A percentile compares a stretch with the other conserved stretches of the same genome.
Evolutionary conservation across 2,888 invertebrate genomes (phyloP).

Genomic region (Conomelus anceps): DNA sequence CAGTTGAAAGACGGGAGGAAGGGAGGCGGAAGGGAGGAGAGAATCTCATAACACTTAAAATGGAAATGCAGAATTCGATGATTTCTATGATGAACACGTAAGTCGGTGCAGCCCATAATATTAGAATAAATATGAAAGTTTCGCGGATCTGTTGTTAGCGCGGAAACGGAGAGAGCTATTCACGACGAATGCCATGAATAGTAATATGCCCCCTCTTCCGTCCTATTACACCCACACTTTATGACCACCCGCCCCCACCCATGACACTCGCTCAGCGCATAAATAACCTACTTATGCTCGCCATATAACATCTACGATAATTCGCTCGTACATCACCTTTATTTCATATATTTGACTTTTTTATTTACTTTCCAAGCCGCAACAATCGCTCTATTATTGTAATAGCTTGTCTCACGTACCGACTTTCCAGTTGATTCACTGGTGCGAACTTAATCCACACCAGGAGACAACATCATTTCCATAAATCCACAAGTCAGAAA

Average conservation of each 20-base stretch:
- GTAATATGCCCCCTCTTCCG: neutral
- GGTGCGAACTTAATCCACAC: neutral
- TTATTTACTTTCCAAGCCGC: slow-evolving; percentile 2
- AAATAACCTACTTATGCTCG: slow-evolving; percentile 8
- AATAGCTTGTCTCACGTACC: neutral
- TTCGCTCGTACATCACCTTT: slow-evolving; percentile 9
- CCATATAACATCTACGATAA: slow-evolving; percentile 6
- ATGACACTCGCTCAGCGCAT: neutral
- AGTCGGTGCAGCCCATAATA: neutral
- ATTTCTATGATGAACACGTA: neutral
- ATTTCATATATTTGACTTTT: slow-evolving; percentile 12
- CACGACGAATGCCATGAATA: neutral
- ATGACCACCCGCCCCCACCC: neutral
- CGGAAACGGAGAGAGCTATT: neutral
- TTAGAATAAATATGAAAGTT: neutral
- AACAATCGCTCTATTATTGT: neutral
- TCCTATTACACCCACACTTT: neutral
- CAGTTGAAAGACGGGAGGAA: neutral
- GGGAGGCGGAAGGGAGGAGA: neutral
- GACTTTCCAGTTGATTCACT: neutral
- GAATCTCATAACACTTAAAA: slow-evolving; percentile 4
- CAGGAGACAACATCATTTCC: neutral
- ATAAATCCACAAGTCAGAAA: neutral
- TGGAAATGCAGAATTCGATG: neutral
- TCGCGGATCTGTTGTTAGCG: neutral